Base-by-base conservation (phyloP, 2,797 vertebrate genomes). In the Melanotaenia maccullochi region DNA sequence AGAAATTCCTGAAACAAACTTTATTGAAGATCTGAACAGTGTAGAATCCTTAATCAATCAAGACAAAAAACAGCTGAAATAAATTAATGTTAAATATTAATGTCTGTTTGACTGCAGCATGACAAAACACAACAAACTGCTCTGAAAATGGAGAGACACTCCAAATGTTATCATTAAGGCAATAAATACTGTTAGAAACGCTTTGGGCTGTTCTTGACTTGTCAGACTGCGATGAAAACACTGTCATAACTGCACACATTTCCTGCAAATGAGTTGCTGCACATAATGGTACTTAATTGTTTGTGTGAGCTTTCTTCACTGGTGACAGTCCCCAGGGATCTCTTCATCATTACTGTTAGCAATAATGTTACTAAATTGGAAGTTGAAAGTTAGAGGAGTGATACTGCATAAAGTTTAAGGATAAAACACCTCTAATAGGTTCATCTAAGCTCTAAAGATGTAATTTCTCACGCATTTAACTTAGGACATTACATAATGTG, bases 391-490 rank as follows among this genome's bases (percentile, higher is more conserved):
- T 40, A 16, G 11, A 32, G 42, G 14, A 18, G 13, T 14, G 13
- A n/a, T 11, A 22, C 20, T 44, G 42, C 28, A 28, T 25, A 47
- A 14, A 22, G 18, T 54, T 80, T 7, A 70, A 60, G 79, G 55
- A 73, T 22, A 76, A 66, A 65, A 76, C 30, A 3, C 59, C 65
- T 71, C 71, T 69, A 78, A 71, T 40, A 63, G 63, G 56, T 71
- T 64, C 67, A 78, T 75, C 59, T 72, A 24, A 60, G 75, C 60
- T 74, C 47, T 67, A 36, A 22, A 63, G 60, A 58, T 65, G 36
- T 85, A 82, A 89, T 85, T 81, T 81, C 47, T 74, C 63, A 76
- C 73, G 59, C 64, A 56, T 55, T 60, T 69, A 57, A 76, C 35
- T 75, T 63, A 22, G 57, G 60, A 78, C 62, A 70, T 35, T 38